phyloP scores from a whole-genome alignment of 2,888 invertebrate genomes.

The Lithophane semibrunnea region DNA sequence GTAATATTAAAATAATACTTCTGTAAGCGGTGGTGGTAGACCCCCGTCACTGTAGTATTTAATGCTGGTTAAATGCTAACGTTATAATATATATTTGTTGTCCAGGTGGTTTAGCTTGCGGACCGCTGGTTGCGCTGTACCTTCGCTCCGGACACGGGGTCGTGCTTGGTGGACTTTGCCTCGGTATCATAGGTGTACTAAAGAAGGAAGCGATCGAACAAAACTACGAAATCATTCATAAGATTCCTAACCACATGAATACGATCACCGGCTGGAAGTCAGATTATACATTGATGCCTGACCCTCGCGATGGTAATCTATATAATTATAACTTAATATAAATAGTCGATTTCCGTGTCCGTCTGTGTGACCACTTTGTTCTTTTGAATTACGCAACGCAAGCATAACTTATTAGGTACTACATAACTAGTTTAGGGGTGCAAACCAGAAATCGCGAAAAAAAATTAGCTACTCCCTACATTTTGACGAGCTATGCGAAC shows the following conservation, averaged over 20 bases:
- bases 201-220: conserved; percentile 79
- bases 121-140: conserved; percentile 79
- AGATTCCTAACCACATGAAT: conserved; percentile 68
- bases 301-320: conserved; percentile 78
- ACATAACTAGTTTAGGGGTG: no score
- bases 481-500: no score
- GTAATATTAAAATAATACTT: no score
- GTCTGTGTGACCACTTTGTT: background rate
- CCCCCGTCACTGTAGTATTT: background rate
- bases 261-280: conserved; percentile 71
- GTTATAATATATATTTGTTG: background rate
- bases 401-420: no score
- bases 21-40: no score
- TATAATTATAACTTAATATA: background rate
- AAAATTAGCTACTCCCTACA: no score
- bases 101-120: conserved; percentile 82
- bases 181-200: conserved; percentile 75
- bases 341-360: background rate
- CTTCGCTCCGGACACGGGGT: conserved; percentile 78
- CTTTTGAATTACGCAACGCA: background rate
- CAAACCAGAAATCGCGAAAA: no score
- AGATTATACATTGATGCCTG: conserved; percentile 72
- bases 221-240: conserved; percentile 67
- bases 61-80: background rate
- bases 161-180: conserved; percentile 75